Base-by-base conservation (phyloP, 1,140 invertebrate genomes). In the Hyles euphorbiae region DNA sequence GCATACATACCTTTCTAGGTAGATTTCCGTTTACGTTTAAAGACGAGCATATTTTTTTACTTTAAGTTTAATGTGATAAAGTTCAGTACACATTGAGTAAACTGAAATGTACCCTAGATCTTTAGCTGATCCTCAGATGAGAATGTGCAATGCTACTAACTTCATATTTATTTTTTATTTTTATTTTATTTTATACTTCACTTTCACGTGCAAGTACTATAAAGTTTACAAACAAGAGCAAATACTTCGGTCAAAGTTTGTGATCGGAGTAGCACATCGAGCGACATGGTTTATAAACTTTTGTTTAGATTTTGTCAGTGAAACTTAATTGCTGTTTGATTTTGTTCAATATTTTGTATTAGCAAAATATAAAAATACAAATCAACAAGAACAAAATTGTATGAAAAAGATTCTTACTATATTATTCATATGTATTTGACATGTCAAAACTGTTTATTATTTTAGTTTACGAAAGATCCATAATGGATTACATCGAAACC, bases 61-160 rank as follows among this genome's bases (percentile, higher is more conserved):
- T 52, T 11, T 10, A 33, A 54, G 40, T 49, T 10, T 56, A 34
- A 32, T 9, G 10, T 45, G 47, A 33, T 56, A 9, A 44, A 53
- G 46, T 47, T 34, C 46, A 53, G 45, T 51, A 52, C 50, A 58
- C 45, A 46, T 52, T 40, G 59, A 40, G 72, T 73, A 70, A 81
- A 82, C 81, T 60, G 70, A 75, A 80, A 78, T 83, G 64, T 79
- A 51, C 47, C 67, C 73, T 81, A 81, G 73, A 77, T 53, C 60
- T 74, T 79, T 88, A 88, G 83, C 81, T 84, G 75, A 79, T 80
- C 81, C 82, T 87, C 67, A 84, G 76, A 81, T 68, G 81, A 85
- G 85, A 88, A 88, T 88, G 85, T 88, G 85, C 83, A 81, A 87
- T 88, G 83, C 85, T 87, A 79, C 83, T 62, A 72, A 83, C 79